phyloP scores from a whole-genome alignment of 23 tunicate genomes.

The Aplidium turbinatum region DNA sequence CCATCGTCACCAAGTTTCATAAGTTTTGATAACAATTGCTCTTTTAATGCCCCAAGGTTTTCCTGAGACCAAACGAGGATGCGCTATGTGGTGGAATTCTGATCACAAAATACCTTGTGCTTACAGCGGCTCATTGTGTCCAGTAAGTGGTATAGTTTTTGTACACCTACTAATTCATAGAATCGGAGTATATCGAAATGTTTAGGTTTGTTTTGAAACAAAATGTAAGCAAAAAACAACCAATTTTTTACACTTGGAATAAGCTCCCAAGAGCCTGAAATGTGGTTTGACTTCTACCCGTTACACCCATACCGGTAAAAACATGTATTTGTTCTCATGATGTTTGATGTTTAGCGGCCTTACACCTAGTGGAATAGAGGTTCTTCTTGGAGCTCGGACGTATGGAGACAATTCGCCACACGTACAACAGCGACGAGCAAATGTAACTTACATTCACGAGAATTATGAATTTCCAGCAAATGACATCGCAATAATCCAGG shows the following conservation, averaged over 20 bases:
- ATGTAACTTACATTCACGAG: conserved; percentile 18
- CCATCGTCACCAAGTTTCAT: too few relatives aligned
- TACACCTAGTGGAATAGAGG: too few relatives aligned
- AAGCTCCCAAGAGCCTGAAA: too few relatives aligned
- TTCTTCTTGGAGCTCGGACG: conserved; percentile 1
- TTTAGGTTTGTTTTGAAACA: too few relatives aligned
- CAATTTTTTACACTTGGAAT: too few relatives aligned
- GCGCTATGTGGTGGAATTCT: conserved; percentile 14
- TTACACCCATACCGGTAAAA: not conserved
- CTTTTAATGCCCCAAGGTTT: too few relatives aligned
- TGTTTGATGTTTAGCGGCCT: too few relatives aligned
- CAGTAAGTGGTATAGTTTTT: not conserved
- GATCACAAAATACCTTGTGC: not conserved
- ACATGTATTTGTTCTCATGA: not conserved
- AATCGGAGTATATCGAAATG: too few relatives aligned
- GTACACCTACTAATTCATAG: not conserved
- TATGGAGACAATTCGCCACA: not conserved
- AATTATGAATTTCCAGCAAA: conserved; percentile 2
- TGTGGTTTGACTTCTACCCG: too few relatives aligned
- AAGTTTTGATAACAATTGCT: too few relatives aligned
- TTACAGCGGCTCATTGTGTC: conserved; percentile 26
- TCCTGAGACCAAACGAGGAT: not conserved
- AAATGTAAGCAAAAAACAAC: too few relatives aligned
- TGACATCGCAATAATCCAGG: conserved; percentile 48
- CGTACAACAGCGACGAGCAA: conserved; percentile 2